Percentiles rank a stretch among this genome's conserved stretches.
phyloP scores from a whole-genome alignment of 2,888 invertebrate species.

The Mimumesa dahlbomi region DNA sequence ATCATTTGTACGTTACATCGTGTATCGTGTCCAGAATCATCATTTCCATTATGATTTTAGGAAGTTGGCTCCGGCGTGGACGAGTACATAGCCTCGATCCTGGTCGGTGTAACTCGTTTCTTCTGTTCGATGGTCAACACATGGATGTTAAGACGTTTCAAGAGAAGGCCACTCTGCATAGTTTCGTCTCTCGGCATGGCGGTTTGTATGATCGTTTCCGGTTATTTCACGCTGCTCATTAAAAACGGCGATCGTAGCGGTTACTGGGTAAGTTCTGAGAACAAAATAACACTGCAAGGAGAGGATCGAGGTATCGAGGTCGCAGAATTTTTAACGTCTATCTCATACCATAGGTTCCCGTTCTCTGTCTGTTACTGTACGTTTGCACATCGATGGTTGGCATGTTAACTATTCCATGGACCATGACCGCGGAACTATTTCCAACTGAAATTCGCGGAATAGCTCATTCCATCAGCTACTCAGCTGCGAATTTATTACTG shows the following conservation, averaged over 20 bases:
- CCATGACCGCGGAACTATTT: constrained; percentile 85
- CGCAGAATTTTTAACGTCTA: not conserved
- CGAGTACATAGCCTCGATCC: constrained; percentile 82
- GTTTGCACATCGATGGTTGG: constrained; percentile 84
- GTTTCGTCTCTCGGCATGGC: constrained; percentile 83
- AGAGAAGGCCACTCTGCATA: constrained; percentile 82
- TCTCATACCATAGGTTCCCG: constrained; percentile 77
- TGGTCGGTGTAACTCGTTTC: constrained; percentile 83
- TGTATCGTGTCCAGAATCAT: too few species aligned
- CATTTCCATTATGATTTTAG: constrained; percentile 82
- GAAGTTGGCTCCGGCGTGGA: constrained; percentile 82
- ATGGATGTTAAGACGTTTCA: constrained; percentile 81
- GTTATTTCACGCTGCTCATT: constrained; percentile 81
- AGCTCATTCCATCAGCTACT: constrained; percentile 83
- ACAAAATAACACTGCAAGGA: not conserved
- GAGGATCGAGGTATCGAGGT: not conserved
- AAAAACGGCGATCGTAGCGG: constrained; percentile 69
- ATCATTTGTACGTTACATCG: not conserved
- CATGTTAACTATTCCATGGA: constrained; percentile 84
- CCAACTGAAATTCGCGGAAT: constrained; percentile 84
- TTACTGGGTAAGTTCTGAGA: constrained; percentile 70
- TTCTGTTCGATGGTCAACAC: constrained; percentile 83
- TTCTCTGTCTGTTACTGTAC: constrained; percentile 81
- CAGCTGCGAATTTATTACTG: constrained; percentile 83
- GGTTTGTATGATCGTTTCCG: constrained; percentile 82